A percentile compares a stretch with the other conserved stretches of the same genome.
Conservation (phyloP, 92 coral and sea anemone species). For the Heliopora coerulea region DNA sequence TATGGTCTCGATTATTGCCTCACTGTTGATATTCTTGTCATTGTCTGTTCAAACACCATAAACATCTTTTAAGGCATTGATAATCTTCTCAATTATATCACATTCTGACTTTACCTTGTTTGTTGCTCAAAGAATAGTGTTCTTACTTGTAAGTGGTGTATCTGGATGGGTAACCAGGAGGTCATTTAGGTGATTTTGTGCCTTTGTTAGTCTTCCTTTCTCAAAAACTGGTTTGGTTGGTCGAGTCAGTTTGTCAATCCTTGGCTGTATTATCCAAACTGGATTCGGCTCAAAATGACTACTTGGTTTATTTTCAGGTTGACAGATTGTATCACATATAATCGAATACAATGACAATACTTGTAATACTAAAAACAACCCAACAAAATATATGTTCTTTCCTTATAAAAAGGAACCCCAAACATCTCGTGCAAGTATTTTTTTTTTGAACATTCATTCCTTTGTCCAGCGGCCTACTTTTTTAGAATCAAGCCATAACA, state of each 20-base stretch:
- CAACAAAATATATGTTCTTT: too few species aligned
- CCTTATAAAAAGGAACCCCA: too few species aligned
- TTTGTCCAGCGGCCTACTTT: too few species aligned
- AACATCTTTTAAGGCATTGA: slow-evolving; percentile 51
- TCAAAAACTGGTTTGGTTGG: slow-evolving; percentile 16
- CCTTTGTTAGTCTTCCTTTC: slow-evolving; percentile 48
- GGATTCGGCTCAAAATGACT: slow-evolving; percentile 37
- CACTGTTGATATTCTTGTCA: slow-evolving; percentile 41
- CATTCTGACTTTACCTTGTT: slow-evolving; percentile 53
- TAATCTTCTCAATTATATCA: slow-evolving; percentile 48
- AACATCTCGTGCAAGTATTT: too few species aligned
- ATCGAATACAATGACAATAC: too few species aligned
- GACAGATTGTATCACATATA: too few species aligned
- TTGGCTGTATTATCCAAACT: slow-evolving; percentile 10
- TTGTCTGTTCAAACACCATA: slow-evolving; percentile 37
- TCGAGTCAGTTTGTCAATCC: background rate
- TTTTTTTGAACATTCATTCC: too few species aligned
- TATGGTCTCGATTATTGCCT: slow-evolving; percentile 47
- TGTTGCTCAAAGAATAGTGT: slow-evolving; percentile 41
- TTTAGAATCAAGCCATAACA: too few species aligned
- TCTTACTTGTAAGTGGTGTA: slow-evolving; percentile 48
- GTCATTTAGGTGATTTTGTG: slow-evolving; percentile 47
- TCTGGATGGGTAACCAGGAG: slow-evolving; percentile 37
- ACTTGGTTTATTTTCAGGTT: too few species aligned
- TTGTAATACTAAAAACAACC: too few species aligned